Base-by-base conservation (phyloP, 1,140 invertebrate genomes). In the Drosophila tani region DNA sequence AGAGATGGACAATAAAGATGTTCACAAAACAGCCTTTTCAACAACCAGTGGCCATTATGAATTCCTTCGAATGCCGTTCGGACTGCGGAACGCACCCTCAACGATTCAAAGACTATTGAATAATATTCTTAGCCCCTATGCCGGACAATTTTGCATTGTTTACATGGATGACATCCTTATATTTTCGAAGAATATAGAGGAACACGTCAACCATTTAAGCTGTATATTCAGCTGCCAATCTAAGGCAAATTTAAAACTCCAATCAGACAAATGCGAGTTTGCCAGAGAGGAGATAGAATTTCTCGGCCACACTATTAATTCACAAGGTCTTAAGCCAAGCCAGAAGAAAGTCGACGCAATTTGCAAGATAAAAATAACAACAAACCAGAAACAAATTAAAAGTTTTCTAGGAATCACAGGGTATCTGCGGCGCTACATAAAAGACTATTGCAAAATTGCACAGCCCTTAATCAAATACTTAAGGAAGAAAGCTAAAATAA, bases 231-330 rank as follows among this genome's bases (percentile, higher is more conserved):
- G 40, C 45, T 50, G 45, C n/a, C 60, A 58, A 24, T 19, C 35
- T 27, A 56, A 64, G 5, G 49, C 38, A 49, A 55, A 38, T 15
- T 38, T 40, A 15, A 40, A 56, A 40, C 14, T 56, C 9, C 29
- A 56, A 56, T 14, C 29, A 50, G 58, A 38, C 27, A 35, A 19
- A 17, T 60, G 21, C 19, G 47, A 60, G 41, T 47, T 19, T 68
- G 11, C 38, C 43, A 46, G 35, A 91, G 67, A 65, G 27, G 65
- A 67, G n/a, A 58, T 56, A 5, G 53, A 58, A 35, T 66, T n/a
- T 14, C 17, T 92, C 45, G 83, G 91, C 24, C 91, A 93, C 62
- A 58, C 88, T 7, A 86, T 93, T 17, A 81, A 19, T 46, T 46
- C 88, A 14, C 59, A 67, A 57, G 75, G 24, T 38, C 53, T 15